Evolutionary conservation across 2,888 invertebrate genomes (phyloP), one percentile per base, ranked within the genome.

Genomic region (Melieria omissa): DNA sequence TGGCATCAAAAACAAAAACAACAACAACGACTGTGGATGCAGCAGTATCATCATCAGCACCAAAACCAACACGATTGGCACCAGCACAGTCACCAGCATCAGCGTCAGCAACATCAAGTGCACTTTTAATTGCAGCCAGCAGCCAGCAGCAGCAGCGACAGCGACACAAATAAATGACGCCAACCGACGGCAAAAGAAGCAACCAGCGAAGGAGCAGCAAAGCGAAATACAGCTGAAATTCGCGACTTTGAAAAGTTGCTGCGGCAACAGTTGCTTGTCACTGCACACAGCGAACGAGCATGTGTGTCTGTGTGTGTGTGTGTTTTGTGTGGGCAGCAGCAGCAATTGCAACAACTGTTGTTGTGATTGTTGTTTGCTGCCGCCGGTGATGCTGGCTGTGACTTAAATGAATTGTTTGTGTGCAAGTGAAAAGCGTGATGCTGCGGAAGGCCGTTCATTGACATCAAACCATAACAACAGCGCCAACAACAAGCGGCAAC

Each of bases 401-500:
- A 68, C 68, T 68, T 44, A 68, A 68, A 68, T 61, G 68, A 61
- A 45, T 67, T 62, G n/a, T 47, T 16, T 66, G 64, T n/a, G 14
- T 64, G 67, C 44, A 72, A 54, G 61, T 66, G 67, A 67, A 71
- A 71, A 71, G 66, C 63, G 55, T 71, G 71, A 52, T 68, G 75
- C 74, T 72, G 73, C 67, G 76, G 77, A 77, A 77, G 77, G 77
- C 74, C 77, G 77, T 77, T 77, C 76, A 75, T 77, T 77, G 77
- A 77, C 77, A 76, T 70, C 73, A 52, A 58, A 65, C 64, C 47
- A 57, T 46, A 55, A 44, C 67, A 29, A 42, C 45, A 63, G 62
- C 69, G 71, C 76, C 81, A 73, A 75, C 78, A 81, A 77, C 65
- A 73, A 78, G 76, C 77, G 73, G 74, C 68, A 73, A 67, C 44